Conservation (phyloP, 2,113 vertebrate genomes). For the Corvus moneduloides region DNA sequence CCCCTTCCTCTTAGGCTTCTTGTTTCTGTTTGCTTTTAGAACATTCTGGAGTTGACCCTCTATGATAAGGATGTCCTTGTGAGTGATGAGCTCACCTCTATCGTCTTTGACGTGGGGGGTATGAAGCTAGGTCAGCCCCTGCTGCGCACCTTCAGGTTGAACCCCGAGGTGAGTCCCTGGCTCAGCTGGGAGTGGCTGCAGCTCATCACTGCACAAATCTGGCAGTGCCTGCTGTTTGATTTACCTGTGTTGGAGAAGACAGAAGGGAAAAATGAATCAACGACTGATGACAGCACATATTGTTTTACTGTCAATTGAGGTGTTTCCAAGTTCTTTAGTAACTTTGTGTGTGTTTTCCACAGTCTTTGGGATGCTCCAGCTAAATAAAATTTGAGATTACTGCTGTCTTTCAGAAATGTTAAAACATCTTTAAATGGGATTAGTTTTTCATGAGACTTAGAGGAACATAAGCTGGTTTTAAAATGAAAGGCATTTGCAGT, state of each 20-base stretch:
- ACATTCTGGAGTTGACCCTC: slow-evolving; percentile 73
- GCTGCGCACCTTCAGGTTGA: slow-evolving; percentile 59
- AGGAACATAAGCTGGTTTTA: background rate
- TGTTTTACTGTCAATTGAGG: background rate
- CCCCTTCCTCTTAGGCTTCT: background rate
- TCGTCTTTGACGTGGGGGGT: slow-evolving; percentile 68
- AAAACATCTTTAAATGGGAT: background rate
- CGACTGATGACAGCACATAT: background rate
- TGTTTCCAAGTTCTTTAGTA: background rate
- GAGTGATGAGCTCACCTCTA: slow-evolving; percentile 55
- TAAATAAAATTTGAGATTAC: background rate
- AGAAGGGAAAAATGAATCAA: background rate
- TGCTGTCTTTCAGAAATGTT: background rate
- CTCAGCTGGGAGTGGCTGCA: background rate
- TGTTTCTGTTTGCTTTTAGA: slow-evolving; percentile 55
- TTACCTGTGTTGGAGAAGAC: background rate
- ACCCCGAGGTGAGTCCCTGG: slow-evolving; percentile 58
- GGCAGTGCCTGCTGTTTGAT: background rate
- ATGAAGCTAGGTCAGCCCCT: slow-evolving; percentile 52
- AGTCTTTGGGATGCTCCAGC: background rate
- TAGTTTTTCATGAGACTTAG: background rate
- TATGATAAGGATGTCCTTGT: slow-evolving; percentile 72
- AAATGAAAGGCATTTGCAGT: background rate
- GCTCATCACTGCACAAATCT: background rate
- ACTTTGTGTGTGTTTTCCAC: background rate